Percentiles rank a stretch among this genome's conserved stretches.
These are phyloP conservation scores for Natator depressus DNA, from an alignment of 2,113 vertebrate genomes.

Conservation along the genomic window DNA sequence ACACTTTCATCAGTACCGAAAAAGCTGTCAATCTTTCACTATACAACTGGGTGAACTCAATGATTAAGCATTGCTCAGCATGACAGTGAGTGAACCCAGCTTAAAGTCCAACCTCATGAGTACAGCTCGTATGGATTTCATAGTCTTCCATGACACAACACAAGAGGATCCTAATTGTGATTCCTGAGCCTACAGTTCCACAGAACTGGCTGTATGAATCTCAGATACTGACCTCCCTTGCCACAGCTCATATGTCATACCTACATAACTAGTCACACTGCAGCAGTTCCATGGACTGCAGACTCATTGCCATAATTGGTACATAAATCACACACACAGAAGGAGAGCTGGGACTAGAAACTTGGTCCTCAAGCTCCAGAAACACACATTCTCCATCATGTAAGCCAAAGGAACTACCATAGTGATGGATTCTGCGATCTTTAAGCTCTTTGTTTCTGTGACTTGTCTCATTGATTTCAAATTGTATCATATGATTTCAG, in stretches of 20 bases:
- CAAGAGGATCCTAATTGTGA: neutral
- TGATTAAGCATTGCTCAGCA: neutral
- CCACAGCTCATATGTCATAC: neutral
- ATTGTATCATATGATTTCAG: neutral
- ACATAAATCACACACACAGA: neutral
- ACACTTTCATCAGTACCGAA: conserved; percentile 50
- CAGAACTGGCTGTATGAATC: neutral
- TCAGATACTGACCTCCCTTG: neutral
- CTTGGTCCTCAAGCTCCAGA: neutral
- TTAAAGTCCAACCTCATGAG: neutral
- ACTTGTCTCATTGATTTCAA: neutral
- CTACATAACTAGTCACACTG: neutral
- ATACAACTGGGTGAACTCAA: too few species aligned
- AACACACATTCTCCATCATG: neutral
- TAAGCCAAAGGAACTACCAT: neutral
- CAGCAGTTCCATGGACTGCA: neutral
- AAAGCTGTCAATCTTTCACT: neutral
- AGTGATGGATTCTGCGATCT: neutral
- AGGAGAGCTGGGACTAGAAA: neutral
- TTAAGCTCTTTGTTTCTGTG: neutral
- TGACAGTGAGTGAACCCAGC: neutral
- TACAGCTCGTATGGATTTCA: neutral
- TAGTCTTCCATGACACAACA: too few species aligned
- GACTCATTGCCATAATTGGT: neutral
- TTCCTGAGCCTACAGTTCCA: neutral